These are phyloP conservation scores for Euzetes globulus DNA, from an alignment of 2,888 invertebrate species.

Conservation along the genomic window DNA sequence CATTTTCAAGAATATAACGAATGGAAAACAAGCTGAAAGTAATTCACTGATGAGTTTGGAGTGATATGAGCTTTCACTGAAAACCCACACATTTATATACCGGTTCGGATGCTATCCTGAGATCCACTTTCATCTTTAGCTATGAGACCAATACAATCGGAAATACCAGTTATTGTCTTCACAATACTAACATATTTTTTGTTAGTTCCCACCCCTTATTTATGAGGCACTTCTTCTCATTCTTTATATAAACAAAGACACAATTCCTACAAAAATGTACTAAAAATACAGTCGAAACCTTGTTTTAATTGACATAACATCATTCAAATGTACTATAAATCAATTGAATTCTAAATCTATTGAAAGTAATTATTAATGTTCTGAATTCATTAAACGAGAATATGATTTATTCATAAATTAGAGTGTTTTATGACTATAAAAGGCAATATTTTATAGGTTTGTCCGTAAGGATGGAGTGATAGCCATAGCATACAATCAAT, in stretches of 20 bases:
- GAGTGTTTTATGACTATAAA: too few species aligned
- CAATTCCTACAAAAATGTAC: too few species aligned
- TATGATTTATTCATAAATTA: too few species aligned
- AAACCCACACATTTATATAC: neutral
- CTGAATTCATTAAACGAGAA: too few species aligned
- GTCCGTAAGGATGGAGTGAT: too few species aligned
- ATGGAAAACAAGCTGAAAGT: neutral
- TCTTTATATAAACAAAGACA: too few species aligned
- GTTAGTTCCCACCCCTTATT: neutral
- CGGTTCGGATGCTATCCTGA: neutral
- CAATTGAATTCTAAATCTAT: too few species aligned
- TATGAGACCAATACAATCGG: neutral
- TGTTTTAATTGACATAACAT: too few species aligned
- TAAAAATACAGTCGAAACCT: too few species aligned
- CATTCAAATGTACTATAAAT: too few species aligned
- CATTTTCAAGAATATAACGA: neutral
- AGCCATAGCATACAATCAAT: neutral
- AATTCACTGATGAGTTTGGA: neutral
- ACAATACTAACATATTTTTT: neutral
- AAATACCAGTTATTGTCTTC: neutral
- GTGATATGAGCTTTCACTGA: neutral
- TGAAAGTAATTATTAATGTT: too few species aligned
- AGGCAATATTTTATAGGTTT: too few species aligned
- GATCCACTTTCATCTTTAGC: conserved; percentile 7
- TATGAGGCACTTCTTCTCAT: neutral